phyloP scores from a whole-genome alignment of 2,113 vertebrate species.

The Caracal caracal region DNA sequence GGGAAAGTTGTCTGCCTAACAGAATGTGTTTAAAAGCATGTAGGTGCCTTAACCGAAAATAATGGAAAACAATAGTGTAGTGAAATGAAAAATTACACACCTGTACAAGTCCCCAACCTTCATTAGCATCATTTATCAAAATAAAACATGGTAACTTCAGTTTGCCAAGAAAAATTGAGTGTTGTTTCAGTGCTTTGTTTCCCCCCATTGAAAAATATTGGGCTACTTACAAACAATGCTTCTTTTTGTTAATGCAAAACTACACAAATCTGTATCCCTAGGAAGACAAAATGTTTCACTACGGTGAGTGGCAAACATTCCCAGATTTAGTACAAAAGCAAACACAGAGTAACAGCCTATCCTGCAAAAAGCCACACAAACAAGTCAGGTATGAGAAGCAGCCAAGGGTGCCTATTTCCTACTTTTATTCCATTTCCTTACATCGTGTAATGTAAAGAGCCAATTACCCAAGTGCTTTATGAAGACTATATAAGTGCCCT shows the following conservation, averaged over 20 bases:
- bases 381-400: neutral
- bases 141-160: conserved; percentile 24
- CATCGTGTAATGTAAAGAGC: neutral
- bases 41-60: neutral
- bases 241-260: conserved; percentile 23
- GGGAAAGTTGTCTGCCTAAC: neutral
- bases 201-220: neutral
- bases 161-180: conserved; percentile 17
- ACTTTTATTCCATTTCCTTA: neutral
- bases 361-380: neutral
- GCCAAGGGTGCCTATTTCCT: neutral
- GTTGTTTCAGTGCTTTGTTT: neutral
- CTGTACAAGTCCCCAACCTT: conserved; percentile 40
- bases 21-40: conserved; percentile 28
- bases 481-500: neutral
- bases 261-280: neutral
- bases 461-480: conserved; percentile 15
- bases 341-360: neutral
- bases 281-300: conserved; percentile 31
- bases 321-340: conserved; percentile 12
- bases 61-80: neutral
- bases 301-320: neutral
- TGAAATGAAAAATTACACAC: conserved; percentile 15
- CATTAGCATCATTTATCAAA: conserved; percentile 60
- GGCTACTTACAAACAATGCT: neutral